phyloP scores from a whole-genome alignment of 2,888 invertebrate species.

The Eupithecia vulgata region DNA sequence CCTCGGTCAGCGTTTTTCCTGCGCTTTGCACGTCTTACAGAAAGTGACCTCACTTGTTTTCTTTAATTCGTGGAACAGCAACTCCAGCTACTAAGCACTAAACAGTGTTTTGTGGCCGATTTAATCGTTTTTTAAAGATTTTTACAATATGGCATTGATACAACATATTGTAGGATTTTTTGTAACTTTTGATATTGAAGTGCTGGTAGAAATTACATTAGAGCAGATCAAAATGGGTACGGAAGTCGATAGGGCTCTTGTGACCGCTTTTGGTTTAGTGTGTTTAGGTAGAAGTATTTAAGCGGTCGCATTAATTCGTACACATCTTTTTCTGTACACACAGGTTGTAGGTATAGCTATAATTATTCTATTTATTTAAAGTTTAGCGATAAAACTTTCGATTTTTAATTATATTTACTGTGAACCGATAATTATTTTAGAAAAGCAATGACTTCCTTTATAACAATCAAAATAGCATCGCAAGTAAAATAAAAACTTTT shows the following conservation, averaged over 20 bases:
- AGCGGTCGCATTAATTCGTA: slow-evolving; percentile 80
- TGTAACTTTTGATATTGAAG: slow-evolving; percentile 83
- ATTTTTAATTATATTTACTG: slow-evolving; percentile 60
- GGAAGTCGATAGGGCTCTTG: slow-evolving; percentile 73
- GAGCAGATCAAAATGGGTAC: slow-evolving; percentile 77
- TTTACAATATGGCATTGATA: slow-evolving; percentile 72
- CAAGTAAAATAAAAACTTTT: slow-evolving; percentile 53
- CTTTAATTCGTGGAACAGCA: slow-evolving; percentile 69
- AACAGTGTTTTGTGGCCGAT: slow-evolving; percentile 69
- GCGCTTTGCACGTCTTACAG: slow-evolving; percentile 67
- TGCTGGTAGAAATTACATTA: slow-evolving; percentile 75
- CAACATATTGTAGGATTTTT: slow-evolving; percentile 77
- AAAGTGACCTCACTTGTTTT: slow-evolving; percentile 80
- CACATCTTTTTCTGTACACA: slow-evolving; percentile 72
- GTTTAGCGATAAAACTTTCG: slow-evolving; percentile 68
- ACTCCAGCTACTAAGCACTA: slow-evolving; percentile 71
- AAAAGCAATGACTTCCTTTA: slow-evolving; percentile 51
- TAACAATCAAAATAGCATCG: slow-evolving; percentile 51
- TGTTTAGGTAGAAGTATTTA: slow-evolving; percentile 51
- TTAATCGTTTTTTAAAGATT: slow-evolving; percentile 75
- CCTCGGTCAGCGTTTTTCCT: slow-evolving; percentile 76
- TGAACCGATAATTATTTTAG: slow-evolving; percentile 58
- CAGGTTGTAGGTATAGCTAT: slow-evolving; percentile 82
- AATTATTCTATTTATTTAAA: slow-evolving; percentile 81
- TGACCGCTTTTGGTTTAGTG: slow-evolving; percentile 57